Evolutionary conservation across 2,888 invertebrate genomes (phyloP).

Genomic region (Ctenicera cuprea): DNA sequence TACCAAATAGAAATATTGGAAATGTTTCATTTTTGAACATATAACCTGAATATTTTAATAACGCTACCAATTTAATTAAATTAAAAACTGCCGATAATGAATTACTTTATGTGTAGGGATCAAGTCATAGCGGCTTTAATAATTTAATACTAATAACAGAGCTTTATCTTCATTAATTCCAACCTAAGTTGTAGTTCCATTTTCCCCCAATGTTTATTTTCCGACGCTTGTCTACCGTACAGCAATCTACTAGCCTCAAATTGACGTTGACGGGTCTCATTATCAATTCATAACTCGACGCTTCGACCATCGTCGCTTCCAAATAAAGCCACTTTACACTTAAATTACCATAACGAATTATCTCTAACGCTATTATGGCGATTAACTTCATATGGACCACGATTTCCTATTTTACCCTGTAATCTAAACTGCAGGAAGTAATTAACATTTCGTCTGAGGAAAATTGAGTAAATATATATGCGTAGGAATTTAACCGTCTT

Average conservation of each 20-base stretch:
- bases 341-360: constrained; percentile 51
- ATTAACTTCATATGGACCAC: constrained; percentile 38
- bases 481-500: constrained; percentile 30
- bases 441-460: constrained; percentile 26
- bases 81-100: too few species aligned
- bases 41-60: too few species aligned
- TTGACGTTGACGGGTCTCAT: constrained; percentile 50
- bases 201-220: constrained; percentile 43
- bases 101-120: not conserved
- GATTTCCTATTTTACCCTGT: constrained; percentile 33
- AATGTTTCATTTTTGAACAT: too few species aligned
- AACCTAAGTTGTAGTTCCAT: constrained; percentile 36
- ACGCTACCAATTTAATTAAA: too few species aligned
- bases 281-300: constrained; percentile 50
- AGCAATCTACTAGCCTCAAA: constrained; percentile 36
- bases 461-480: constrained; percentile 24
- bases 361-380: constrained; percentile 46
- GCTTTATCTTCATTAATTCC: constrained; percentile 36
- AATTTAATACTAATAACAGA: constrained; percentile 24
- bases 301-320: constrained; percentile 39
- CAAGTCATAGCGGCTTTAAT: constrained; percentile 5
- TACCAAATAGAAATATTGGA: too few species aligned
- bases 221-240: constrained; percentile 38
- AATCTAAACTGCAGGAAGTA: constrained; percentile 26
- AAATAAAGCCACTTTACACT: constrained; percentile 54